Evolutionary conservation across 2,888 invertebrate genomes (phyloP), one percentile per base, ranked within the genome.

Genomic region (Epinotia bilunana): DNA sequence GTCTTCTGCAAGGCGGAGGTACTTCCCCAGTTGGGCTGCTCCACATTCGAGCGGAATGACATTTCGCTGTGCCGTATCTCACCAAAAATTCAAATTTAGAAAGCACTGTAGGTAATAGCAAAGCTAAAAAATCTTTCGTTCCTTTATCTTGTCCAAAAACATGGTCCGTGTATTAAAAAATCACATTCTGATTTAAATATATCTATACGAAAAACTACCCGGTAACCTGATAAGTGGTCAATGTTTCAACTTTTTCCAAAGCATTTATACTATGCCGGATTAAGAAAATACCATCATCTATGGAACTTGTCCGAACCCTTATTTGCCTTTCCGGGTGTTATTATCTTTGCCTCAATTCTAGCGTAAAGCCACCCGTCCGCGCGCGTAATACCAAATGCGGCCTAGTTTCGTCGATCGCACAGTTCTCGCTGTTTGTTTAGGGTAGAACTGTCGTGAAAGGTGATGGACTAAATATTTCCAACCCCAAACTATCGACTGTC

Each of bases 381-480:
- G 91, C 91, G 91, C 91, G 90, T 91, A 93, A 94, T 93, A 93
- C 93, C 91, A 94, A 94, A 89, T 91, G 90, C 91, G 94, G 88
- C 94, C 91, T 87, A 90, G 91, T 94, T 94, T 90, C 89, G 86
- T 82, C 83, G 87, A 88, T 83, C 84, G 81, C 82, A 88, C 88
- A 90, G 91, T 89, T 91, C 91, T 84, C 87, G 85, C 83, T 91
- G 90, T 92, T 93, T 93, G 92, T 92, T 94, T 93, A 94, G 92
- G 92, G 84, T 86, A 84, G 81, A 83, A 60, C 72, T 72, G 82
- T 85, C 85, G 84, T 85, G 86, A 88, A 89, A 91, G 88, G 90
- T 90, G 90, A 90, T 87, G 88, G 86, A 88, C 89, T 88, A 87
- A 90, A 91, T 88, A 90, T 89, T 87, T 89, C 89, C 88, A 87